Conservation (phyloP, 2,888 invertebrate genomes). For the Cenopis cana region DNA sequence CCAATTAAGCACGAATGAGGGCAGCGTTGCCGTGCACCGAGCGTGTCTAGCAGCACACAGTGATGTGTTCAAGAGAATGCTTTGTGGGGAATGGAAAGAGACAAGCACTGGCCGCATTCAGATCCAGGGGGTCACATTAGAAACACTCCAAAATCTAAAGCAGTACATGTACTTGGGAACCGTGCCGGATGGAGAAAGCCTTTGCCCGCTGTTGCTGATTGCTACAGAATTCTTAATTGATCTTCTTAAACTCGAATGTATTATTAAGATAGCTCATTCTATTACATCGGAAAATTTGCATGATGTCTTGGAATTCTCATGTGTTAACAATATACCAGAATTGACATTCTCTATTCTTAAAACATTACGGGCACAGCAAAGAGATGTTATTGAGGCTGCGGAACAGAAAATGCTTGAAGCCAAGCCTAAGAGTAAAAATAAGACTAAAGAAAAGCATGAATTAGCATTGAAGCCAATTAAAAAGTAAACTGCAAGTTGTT, state of each 20-base stretch:
- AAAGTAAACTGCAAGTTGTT: neutral
- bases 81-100: conserved; percentile 63
- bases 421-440: neutral
- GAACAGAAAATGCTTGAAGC: conserved; percentile 6
- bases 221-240: conserved; percentile 65
- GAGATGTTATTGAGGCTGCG: conserved; percentile 14
- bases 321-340: conserved; percentile 57
- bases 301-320: conserved; percentile 61
- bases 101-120: conserved; percentile 57
- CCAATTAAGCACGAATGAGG: conserved; percentile 49
- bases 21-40: conserved; percentile 60
- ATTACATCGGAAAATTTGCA: conserved; percentile 52
- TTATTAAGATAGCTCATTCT: conserved; percentile 54
- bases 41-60: conserved; percentile 63
- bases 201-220: conserved; percentile 60
- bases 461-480: neutral
- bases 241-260: conserved; percentile 61
- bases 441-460: neutral
- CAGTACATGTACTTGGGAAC: conserved; percentile 61
- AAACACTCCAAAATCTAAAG: conserved; percentile 60
- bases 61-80: conserved; percentile 62
- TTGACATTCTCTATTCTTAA: conserved; percentile 43
- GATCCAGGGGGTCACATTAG: conserved; percentile 56
- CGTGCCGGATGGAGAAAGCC: conserved; percentile 54
- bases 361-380: conserved; percentile 3